A percentile compares a stretch with the other conserved stretches of the same genome.
These are phyloP conservation scores for Conger conger DNA, from an alignment of 2,113 vertebrate species.

Conservation along the genomic window DNA sequence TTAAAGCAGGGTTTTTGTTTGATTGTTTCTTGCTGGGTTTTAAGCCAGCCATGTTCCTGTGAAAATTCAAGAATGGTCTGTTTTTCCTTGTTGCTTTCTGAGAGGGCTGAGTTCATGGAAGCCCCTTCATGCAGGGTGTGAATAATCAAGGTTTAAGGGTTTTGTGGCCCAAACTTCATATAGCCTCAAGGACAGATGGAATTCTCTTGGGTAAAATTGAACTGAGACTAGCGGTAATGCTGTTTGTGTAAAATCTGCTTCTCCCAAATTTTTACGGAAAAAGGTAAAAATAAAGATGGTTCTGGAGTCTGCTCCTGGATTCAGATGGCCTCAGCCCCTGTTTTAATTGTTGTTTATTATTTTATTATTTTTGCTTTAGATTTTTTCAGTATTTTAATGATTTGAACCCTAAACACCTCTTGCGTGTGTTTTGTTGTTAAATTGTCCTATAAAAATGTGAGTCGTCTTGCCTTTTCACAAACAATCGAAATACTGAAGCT, in stretches of 20 bases:
- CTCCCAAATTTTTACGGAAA: background rate
- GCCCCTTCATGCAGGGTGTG: background rate
- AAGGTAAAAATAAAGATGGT: background rate
- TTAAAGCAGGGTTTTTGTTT: background rate
- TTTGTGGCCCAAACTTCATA: background rate
- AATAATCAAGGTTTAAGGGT: background rate
- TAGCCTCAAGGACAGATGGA: background rate
- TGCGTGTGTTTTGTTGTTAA: too few species aligned
- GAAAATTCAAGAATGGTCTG: conserved; percentile 19
- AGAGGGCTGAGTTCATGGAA: background rate
- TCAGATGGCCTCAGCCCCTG: background rate
- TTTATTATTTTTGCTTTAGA: background rate
- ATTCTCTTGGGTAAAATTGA: background rate
- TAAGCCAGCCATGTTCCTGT: conserved; percentile 25
- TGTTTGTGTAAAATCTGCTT: background rate
- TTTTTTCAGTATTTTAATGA: too few species aligned
- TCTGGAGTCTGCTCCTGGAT: conserved; percentile 1
- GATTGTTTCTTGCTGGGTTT: background rate
- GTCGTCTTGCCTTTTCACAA: background rate
- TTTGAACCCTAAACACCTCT: too few species aligned
- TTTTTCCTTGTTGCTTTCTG: conserved; percentile 9
- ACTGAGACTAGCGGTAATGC: background rate
- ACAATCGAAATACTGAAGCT: background rate
- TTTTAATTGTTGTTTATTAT: background rate
- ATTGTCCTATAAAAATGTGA: too few species aligned